These are phyloP conservation scores for Choloepus hoffmanni DNA, from an alignment of 2,113 vertebrate species.

Conservation along the genomic window DNA sequence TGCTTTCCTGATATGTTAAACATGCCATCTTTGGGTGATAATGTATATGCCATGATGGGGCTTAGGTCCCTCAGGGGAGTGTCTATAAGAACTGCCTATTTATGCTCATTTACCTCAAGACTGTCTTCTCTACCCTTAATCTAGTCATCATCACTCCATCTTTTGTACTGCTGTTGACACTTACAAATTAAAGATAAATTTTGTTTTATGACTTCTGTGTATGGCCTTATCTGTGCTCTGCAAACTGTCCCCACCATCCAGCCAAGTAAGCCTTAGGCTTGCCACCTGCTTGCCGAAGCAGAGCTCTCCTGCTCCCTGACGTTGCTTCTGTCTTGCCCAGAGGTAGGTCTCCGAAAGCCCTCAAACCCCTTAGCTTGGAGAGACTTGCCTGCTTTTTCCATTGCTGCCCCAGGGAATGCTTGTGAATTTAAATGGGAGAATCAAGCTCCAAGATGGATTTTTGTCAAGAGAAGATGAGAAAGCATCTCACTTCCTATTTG, in stretches of 20 bases:
- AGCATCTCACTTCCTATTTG: conserved; percentile 61
- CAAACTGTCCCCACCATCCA: neutral
- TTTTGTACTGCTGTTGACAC: conserved; percentile 99
- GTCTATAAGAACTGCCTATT: conserved; percentile 96
- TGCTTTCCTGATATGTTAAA: conserved; percentile 95
- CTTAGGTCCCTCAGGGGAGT: conserved; percentile 88
- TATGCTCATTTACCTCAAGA: conserved; percentile 99
- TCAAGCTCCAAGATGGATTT: conserved; percentile 60
- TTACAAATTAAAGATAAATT: conserved; percentile 99
- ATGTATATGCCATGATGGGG: conserved; percentile 91
- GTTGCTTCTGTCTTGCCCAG: neutral
- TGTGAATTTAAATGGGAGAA: conserved; percentile 62
- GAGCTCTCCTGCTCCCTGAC: neutral
- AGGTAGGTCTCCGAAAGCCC: neutral
- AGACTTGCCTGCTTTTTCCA: conserved; percentile 55
- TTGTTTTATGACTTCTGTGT: conserved; percentile 96
- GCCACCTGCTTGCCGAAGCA: accelerated
- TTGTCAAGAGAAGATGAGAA: conserved; percentile 73
- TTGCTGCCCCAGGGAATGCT: conserved; percentile 55
- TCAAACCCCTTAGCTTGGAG: conserved; percentile 58
- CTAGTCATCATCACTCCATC: conserved; percentile 99
- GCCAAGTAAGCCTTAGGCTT: neutral
- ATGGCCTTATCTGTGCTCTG: conserved; percentile 82
- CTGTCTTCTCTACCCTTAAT: conserved; percentile 98
- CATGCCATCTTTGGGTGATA: conserved; percentile 93